Evolutionary conservation across 2,113 vertebrate genomes (phyloP).

Genomic region (Amphiprion ocellaris): DNA sequence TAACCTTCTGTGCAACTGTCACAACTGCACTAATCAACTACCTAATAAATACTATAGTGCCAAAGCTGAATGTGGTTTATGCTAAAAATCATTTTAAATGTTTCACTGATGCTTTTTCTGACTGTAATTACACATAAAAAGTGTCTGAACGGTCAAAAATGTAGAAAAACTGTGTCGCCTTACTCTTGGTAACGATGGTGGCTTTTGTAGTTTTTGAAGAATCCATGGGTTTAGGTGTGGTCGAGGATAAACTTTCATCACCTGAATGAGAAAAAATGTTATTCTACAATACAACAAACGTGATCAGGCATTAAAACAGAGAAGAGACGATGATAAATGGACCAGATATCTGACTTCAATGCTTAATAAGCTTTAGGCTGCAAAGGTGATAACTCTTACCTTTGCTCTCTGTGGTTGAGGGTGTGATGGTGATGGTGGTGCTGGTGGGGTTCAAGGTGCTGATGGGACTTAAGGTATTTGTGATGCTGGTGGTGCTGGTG

Average conservation of each 20-base stretch:
- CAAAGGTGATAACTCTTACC: constrained; percentile 27
- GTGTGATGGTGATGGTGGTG: background rate
- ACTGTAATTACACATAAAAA: no score
- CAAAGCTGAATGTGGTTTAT: no score
- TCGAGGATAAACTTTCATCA: fast-evolving
- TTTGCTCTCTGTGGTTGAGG: background rate
- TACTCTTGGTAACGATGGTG: background rate
- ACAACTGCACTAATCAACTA: background rate
- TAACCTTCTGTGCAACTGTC: no score
- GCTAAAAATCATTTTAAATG: no score
- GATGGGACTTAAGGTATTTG: fast-evolving
- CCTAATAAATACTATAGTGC: background rate
- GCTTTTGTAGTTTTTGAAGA: fast-evolving
- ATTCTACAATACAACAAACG: background rate
- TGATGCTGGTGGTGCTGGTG: background rate
- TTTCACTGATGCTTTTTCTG: no score
- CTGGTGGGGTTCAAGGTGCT: background rate
- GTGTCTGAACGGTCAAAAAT: no score
- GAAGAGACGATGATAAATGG: no score
- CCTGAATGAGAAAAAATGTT: background rate
- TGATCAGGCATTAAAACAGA: no score
- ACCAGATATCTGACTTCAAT: background rate
- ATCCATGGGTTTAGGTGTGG: background rate
- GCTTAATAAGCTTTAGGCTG: background rate
- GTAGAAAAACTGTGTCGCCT: background rate